phyloP scores from a whole-genome alignment of 2,888 invertebrate genomes.

The Blera fallax region DNA sequence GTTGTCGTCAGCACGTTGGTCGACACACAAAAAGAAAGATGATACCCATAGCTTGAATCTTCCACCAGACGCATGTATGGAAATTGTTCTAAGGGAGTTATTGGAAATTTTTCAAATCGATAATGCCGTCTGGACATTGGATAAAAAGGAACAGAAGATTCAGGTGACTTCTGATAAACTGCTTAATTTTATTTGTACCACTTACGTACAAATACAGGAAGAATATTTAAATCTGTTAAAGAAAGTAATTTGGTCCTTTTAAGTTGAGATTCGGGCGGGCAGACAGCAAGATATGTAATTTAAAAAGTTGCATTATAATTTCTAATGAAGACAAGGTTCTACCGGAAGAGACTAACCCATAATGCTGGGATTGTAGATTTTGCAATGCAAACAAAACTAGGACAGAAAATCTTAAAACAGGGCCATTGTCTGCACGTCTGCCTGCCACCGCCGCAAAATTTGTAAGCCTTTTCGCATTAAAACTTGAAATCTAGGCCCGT shows the following conservation, averaged over 20 bases:
- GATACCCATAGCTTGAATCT: conserved; percentile 67
- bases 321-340: neutral
- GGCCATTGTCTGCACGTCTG: too few relatives aligned
- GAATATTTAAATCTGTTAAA: neutral
- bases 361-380: too few relatives aligned
- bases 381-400: too few relatives aligned
- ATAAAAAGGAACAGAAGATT: conserved; percentile 83
- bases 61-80: conserved; percentile 77
- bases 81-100: conserved; percentile 83
- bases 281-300: neutral
- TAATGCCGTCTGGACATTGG: conserved; percentile 84
- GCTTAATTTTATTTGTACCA: too few relatives aligned
- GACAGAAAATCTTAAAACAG: too few relatives aligned
- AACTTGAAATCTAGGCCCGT: too few relatives aligned
- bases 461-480: too few relatives aligned
- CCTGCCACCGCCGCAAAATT: too few relatives aligned
- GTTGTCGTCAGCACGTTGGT: conserved; percentile 62
- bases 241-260: neutral
- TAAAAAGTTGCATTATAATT: neutral
- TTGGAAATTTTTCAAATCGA: conserved; percentile 83
- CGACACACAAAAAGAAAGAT: conserved; percentile 67
- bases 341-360: too few relatives aligned
- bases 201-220: neutral
- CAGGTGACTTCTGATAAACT: conserved; percentile 79
- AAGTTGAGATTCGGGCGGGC: too few relatives aligned